These are phyloP conservation scores for Sarcophaga carnaria DNA, from an alignment of 2,888 invertebrate genomes.

Conservation along the genomic window DNA sequence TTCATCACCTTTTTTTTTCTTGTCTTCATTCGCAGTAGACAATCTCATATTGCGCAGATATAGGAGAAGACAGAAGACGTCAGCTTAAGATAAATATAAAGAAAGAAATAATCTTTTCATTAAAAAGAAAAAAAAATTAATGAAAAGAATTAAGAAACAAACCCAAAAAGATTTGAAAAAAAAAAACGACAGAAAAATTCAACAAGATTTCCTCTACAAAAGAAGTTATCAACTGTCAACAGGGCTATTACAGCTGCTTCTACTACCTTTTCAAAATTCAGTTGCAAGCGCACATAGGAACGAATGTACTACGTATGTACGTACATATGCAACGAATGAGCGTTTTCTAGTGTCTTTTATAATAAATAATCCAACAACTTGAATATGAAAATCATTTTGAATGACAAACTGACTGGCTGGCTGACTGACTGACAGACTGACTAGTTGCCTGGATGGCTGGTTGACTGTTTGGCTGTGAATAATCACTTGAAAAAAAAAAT, in stretches of 20 bases:
- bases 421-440: background rate
- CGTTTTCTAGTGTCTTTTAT: background rate
- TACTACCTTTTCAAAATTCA: background rate
- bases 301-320: background rate
- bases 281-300: background rate
- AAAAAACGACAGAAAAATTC: slow-evolving; percentile 21
- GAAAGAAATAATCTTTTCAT: background rate
- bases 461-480: background rate
- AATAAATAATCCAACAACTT: slow-evolving; percentile 55
- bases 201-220: slow-evolving; percentile 51
- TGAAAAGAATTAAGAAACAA: background rate
- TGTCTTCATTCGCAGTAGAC: background rate
- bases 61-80: background rate
- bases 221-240: slow-evolving; percentile 62
- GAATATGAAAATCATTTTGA: slow-evolving; percentile 46
- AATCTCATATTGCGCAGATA: background rate
- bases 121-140: no score
- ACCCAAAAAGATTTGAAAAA: background rate
- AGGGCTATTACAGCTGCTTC: slow-evolving; percentile 48
- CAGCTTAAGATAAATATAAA: slow-evolving; percentile 28
- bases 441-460: background rate
- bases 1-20: no score
- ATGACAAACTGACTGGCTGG: background rate
- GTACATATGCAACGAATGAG: no score
- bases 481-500: slow-evolving; percentile 34